Evolutionary conservation across 2,888 invertebrate genomes (phyloP).

Genomic region (Pherbina coryleti): DNA sequence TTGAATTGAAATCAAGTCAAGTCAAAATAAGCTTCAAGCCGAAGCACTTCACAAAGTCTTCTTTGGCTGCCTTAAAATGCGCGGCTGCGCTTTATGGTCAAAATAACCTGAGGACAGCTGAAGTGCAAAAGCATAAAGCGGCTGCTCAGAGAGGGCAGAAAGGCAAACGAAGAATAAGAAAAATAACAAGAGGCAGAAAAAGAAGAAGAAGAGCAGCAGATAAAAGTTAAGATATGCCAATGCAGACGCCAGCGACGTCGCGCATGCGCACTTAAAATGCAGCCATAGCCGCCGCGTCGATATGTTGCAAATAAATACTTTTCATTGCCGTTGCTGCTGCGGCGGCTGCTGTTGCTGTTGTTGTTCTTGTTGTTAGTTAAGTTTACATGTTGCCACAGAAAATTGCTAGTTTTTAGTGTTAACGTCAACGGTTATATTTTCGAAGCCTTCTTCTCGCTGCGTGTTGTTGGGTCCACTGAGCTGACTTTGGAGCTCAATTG

Average conservation of each 20-base stretch:
- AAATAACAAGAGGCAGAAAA: neutral
- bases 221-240: too few relatives aligned
- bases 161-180: neutral
- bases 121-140: neutral
- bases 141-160: neutral
- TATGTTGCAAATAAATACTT: constrained; percentile 7
- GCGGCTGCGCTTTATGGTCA: neutral
- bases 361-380: neutral
- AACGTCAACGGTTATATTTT: too few relatives aligned
- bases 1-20: constrained; percentile 34
- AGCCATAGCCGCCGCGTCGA: neutral
- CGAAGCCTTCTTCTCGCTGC: too few relatives aligned
- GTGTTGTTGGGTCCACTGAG: neutral
- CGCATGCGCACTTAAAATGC: neutral
- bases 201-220: neutral
- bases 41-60: neutral
- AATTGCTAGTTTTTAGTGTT: too few relatives aligned
- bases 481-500: too few relatives aligned
- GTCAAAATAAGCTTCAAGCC: constrained; percentile 12
- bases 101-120: neutral
- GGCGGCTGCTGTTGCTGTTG: neutral
- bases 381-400: neutral
- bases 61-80: neutral
- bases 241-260: neutral
- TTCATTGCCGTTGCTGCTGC: neutral